Evolutionary conservation across 2,797 vertebrate genomes (phyloP).

Genomic region (Sebastes hubbsi): DNA sequence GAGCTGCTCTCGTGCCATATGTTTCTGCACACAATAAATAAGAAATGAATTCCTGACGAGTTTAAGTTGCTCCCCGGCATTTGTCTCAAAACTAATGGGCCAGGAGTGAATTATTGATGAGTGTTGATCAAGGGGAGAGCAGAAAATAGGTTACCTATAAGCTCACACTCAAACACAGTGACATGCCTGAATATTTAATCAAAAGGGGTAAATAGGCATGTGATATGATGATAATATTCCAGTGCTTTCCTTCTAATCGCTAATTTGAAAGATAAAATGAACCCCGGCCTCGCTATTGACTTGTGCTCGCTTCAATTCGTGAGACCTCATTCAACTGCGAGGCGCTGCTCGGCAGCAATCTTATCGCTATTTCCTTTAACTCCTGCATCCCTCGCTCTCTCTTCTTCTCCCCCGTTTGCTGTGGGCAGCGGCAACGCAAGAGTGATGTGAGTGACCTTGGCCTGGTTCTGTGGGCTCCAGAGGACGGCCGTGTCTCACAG

Average conservation of each 20-base stretch:
- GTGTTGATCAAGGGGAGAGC: constrained; percentile 72
- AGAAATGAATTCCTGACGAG: constrained; percentile 62
- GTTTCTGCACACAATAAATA: constrained; percentile 47
- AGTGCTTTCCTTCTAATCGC: constrained; percentile 32
- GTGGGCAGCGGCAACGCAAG: constrained; percentile 51
- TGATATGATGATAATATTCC: constrained; percentile 51
- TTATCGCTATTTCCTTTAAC: constrained; percentile 58
- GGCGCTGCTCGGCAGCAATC: constrained; percentile 23
- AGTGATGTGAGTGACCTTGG: constrained; percentile 75
- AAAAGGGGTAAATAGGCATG: constrained; percentile 61
- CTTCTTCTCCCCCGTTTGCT: constrained; percentile 38
- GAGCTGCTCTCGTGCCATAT: constrained; percentile 34
- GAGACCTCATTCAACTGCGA: constrained; percentile 40
- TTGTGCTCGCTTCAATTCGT: constrained; percentile 36
- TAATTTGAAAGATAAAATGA: constrained; percentile 65
- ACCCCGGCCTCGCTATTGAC: constrained; percentile 45
- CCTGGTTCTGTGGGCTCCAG: constrained; percentile 67
- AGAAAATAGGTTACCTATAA: constrained; percentile 69
- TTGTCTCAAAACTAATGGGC: constrained; percentile 69
- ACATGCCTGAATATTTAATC: constrained; percentile 70
- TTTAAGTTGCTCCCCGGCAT: constrained; percentile 60
- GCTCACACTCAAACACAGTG: constrained; percentile 44
- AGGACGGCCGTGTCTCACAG: constrained; percentile 63
- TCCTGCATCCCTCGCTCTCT: constrained; percentile 39
- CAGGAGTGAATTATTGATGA: constrained; percentile 76